Base-by-base conservation (phyloP, 2,113 vertebrate genomes). In the Nymphicus hollandicus region DNA sequence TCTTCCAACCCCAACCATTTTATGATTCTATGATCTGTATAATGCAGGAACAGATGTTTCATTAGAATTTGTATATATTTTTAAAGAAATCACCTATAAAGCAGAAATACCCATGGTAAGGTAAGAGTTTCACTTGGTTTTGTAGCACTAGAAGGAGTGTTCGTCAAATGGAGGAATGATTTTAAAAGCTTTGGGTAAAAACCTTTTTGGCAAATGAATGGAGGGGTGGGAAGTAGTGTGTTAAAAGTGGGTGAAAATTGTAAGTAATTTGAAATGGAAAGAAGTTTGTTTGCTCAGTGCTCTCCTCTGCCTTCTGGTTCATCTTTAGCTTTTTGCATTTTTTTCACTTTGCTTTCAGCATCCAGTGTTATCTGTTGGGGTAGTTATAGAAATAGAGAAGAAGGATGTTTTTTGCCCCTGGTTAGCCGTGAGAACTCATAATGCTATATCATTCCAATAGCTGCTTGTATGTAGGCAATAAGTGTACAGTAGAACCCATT, bases 361-460 rank as follows among this genome's bases (percentile, higher is more conserved):
- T 61, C 89, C 47, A 9, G 8, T 71, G 12, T 69, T 88, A 81
- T 87, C 64, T 94, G 61, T 63, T 77, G 58, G 46, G 29, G 23
- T 68, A 73, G 77, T 52, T 84, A n/a, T 10, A 88, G 81, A 93
- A 93, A 93, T 72, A 76, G 72, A 89, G 56, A 73, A 92, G 84
- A 95, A 89, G 82, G 91, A 95, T 87, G 65, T 3, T 94, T 96
- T 97, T 97, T 96, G 95, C 96, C 95, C 47, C 95, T 97, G 95
- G 97, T 97, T 95, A 97, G 88, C 92, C 91, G 63, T 96, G 95
- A 95, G 92, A 97, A 80, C 88, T 97, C 95, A 95, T 96, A 96
- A 91, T 72, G 89, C 82, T 98, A 35, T 91, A 93, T 98, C 96
- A 96, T 96, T 92, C 60, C 91, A 81, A 66, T 88, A 95, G 95